phyloP scores from a whole-genome alignment of 2,888 invertebrate species.

The Pollenia griseotomentosa region DNA sequence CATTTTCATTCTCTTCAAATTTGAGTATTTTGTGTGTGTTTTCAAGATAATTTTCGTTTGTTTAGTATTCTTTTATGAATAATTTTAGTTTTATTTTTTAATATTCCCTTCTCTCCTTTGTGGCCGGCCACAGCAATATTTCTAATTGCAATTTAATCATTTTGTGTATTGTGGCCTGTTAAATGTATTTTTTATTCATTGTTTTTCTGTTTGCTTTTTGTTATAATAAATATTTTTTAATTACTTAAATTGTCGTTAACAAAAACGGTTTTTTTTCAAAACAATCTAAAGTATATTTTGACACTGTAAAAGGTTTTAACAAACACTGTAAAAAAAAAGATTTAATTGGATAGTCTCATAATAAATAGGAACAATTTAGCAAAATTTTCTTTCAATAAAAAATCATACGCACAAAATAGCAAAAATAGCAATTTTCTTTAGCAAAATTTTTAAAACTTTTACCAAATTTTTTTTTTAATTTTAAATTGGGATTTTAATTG shows the following conservation, averaged over 20 bases:
- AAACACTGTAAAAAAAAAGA: slow-evolving; percentile 18
- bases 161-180: slow-evolving; percentile 70
- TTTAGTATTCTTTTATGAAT: slow-evolving; percentile 28
- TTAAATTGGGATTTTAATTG: too few relatives aligned
- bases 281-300: slow-evolving; percentile 28
- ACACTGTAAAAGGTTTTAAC: slow-evolving; percentile 12
- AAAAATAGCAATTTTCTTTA: too few relatives aligned
- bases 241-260: slow-evolving; percentile 65
- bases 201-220: slow-evolving; percentile 53
- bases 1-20: slow-evolving; percentile 7
- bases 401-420: too few relatives aligned
- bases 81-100: not conserved
- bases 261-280: slow-evolving; percentile 31
- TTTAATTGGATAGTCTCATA: not conserved
- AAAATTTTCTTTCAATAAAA: too few relatives aligned
- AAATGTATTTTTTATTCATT: not conserved
- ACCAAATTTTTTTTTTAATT: too few relatives aligned
- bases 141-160: slow-evolving; percentile 77
- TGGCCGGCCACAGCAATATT: slow-evolving; percentile 72
- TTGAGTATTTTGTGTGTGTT: not conserved
- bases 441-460: too few relatives aligned
- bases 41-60: slow-evolving; percentile 33
- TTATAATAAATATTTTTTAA: slow-evolving; percentile 71
- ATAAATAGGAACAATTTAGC: too few relatives aligned
- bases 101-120: slow-evolving; percentile 21